Evolutionary conservation across 2,888 invertebrate genomes (phyloP), one percentile per base, ranked within the genome.

Genomic region (Pristionchus arcanus): DNA sequence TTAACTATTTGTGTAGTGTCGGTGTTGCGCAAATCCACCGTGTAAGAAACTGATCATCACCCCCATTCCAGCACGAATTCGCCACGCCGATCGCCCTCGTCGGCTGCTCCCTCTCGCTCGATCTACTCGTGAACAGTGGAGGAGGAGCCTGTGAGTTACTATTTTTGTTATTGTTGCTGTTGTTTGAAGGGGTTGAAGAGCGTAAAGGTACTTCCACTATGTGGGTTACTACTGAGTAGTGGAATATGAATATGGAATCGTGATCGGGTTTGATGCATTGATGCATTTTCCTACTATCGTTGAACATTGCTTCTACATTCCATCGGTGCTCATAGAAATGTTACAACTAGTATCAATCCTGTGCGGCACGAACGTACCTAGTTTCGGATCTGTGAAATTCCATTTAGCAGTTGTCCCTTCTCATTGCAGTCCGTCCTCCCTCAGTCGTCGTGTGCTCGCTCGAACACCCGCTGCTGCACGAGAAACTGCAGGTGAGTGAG

Each of bases 101-200:
- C 71, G 93, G 93, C 4, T 93, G 92, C 85, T 90, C 91, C 15
- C 28, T 92, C 11, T 83, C 91, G 7, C 88, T 92, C 89, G 92
- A 92, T 81, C 89, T 71, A 7, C 49, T 81, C 16, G 89, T 81
- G 34, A 55, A 55, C 89, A 55, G 55, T 16, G 77, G 63, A 42
- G 53, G 66, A 37, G 55, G 88, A 71, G 11, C 37, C 25, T 77
- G 71, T 66, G 55, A 13, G 63, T 89, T 59, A 28, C 5, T 25
- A 3, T n/a, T 5, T 28, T 68, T 3, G 28, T 4, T 13, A 68
- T n/a, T 68, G 5, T n/a, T 5, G 25, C n/a, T 68, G n/a, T n/a
- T n/a, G n/a, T n/a, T n/a, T n/a, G n/a, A n/a, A n/a, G n/a, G n/a
- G n/a, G n/a, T n/a, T n/a, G n/a, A n/a, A n/a, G n/a, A n/a, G n/a